phyloP scores from a whole-genome alignment of 1,140 invertebrate genomes.

The Xylocopa sonorina region DNA sequence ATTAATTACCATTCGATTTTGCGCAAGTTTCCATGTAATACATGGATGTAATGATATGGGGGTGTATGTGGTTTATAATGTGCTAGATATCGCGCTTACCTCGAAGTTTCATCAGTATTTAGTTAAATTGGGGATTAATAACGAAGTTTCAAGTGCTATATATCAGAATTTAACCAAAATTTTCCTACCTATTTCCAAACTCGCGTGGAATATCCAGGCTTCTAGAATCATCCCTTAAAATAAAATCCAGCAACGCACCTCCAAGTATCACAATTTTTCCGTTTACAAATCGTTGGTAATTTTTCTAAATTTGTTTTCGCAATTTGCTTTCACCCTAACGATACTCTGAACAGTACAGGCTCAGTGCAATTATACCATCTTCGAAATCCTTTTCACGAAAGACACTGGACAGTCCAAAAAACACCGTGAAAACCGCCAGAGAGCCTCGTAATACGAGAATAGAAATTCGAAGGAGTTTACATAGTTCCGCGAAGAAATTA shows the following conservation, averaged over 20 bases:
- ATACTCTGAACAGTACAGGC: no score
- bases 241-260: no score
- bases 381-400: no score
- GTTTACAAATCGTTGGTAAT: no score
- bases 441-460: not conserved
- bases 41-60: no score
- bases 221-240: no score
- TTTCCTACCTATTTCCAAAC: not conserved
- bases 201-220: not conserved
- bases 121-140: constrained; percentile 2
- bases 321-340: no score
- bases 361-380: no score
- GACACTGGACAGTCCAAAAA: not conserved
- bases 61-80: not conserved
- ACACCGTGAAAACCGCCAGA: not conserved
- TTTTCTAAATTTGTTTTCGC: no score
- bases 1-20: not conserved
- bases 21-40: not conserved
- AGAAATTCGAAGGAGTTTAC: not conserved
- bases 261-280: no score
- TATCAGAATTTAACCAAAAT: not conserved
- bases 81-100: not conserved
- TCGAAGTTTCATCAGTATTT: constrained; percentile 6
- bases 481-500: not conserved
- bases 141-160: not conserved